Conservation (phyloP, 2,888 invertebrate species). For the Lumbricus terrestris region DNA sequence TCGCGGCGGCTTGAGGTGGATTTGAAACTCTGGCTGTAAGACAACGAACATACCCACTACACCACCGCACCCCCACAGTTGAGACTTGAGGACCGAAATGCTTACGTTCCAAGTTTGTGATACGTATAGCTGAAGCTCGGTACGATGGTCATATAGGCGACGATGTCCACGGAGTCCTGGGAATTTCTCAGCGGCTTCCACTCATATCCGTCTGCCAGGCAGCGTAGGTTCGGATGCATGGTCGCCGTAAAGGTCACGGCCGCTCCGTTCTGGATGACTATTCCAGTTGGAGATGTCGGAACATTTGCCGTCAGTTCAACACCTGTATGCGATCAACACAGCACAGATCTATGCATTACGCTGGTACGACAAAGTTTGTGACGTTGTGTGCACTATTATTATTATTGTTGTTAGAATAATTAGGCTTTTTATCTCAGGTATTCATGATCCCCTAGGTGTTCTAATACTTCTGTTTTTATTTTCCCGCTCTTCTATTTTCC, state of each 20-base stretch:
- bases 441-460: no score
- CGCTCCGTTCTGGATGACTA: constrained; percentile 32
- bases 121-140: background rate
- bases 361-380: no score
- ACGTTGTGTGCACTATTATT: no score
- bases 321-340: constrained; percentile 37
- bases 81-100: no score
- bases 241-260: constrained; percentile 34
- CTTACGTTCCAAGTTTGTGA: background rate
- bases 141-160: background rate
- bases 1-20: no score
- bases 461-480: no score
- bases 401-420: no score
- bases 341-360: background rate
- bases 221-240: constrained; percentile 25
- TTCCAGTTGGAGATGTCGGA: background rate
- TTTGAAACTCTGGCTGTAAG: no score
- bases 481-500: no score
- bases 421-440: no score
- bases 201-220: background rate
- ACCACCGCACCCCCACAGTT: no score
- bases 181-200: background rate
- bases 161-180: background rate
- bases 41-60: no score
- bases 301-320: constrained; percentile 36